Percentiles rank a stretch among this genome's conserved stretches.
These are phyloP conservation scores for Dicranocentrus wangi DNA, from an alignment of 2,888 invertebrate species.

Conservation along the genomic window DNA sequence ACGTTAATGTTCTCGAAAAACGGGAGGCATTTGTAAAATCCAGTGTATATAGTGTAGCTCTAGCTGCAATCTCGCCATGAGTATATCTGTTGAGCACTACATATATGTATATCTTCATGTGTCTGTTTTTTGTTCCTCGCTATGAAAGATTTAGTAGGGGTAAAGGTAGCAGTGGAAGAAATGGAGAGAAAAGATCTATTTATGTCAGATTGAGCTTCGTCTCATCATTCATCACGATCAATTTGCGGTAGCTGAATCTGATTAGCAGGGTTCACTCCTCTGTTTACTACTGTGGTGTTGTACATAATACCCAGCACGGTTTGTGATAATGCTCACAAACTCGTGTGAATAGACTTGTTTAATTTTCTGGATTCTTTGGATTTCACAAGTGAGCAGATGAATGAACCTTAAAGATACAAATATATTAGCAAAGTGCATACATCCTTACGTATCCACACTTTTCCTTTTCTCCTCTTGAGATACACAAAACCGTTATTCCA, in stretches of 20 bases:
- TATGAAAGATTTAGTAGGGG: conserved; percentile 42
- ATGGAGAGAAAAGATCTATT: conserved; percentile 65
- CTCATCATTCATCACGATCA: conserved; percentile 73
- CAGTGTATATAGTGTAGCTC: no score
- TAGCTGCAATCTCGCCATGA: no score
- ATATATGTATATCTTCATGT: no score
- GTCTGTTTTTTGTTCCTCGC: neutral
- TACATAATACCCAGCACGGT: conserved; percentile 29
- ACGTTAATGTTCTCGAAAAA: no score
- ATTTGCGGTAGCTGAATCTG: conserved; percentile 71
- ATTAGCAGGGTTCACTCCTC: conserved; percentile 62
- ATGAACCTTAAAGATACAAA: conserved; percentile 31
- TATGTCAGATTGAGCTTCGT: conserved; percentile 71
- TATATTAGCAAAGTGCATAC: neutral
- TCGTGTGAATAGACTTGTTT: conserved; percentile 70
- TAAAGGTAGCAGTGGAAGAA: conserved; percentile 36
- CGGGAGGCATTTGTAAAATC: no score
- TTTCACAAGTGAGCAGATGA: conserved; percentile 55
- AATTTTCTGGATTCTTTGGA: conserved; percentile 58
- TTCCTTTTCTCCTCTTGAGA: no score
- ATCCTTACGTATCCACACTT: no score
- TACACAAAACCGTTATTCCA: no score
- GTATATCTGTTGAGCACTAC: no score
- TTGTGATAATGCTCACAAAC: conserved; percentile 33
- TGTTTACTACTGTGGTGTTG: conserved; percentile 11